Evolutionary conservation across 1,140 invertebrate genomes (phyloP).

Genomic region (Acromyrmex echinatior): DNA sequence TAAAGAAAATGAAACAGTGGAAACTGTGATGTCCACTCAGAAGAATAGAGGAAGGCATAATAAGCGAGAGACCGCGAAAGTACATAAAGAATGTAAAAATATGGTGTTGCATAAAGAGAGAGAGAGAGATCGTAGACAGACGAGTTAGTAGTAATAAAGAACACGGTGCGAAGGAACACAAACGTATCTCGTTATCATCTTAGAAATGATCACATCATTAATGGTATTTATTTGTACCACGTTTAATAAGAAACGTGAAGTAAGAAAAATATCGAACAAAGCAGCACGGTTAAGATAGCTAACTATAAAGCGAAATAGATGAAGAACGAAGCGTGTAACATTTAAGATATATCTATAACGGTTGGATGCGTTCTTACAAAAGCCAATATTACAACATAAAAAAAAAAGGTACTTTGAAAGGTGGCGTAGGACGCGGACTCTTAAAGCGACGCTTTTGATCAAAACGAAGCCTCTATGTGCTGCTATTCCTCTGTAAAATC

Average conservation of each 20-base stretch:
- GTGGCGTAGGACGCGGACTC: not conserved
- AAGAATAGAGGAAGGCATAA: constrained; percentile 26
- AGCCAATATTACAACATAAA: constrained; percentile 32
- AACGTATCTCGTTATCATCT: constrained; percentile 6
- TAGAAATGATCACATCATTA: constrained; percentile 37
- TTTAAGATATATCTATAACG: constrained; percentile 37
- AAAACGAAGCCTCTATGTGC: not conserved
- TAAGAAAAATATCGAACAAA: constrained; percentile 49
- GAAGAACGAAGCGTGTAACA: constrained; percentile 15
- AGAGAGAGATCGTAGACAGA: constrained; percentile 1
- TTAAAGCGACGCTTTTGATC: constrained; percentile 49
- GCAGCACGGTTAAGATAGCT: not conserved
- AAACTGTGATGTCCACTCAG: not conserved
- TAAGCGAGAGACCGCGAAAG: constrained; percentile 37
- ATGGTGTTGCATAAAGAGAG: constrained; percentile 17
- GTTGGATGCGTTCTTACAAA: constrained; percentile 15
- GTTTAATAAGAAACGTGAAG: constrained; percentile 3
- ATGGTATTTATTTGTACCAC: constrained; percentile 12
- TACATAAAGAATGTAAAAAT: constrained; percentile 42
- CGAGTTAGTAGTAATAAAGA: constrained; percentile 36
- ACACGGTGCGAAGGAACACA: not conserved
- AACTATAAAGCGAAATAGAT: constrained; percentile 8
- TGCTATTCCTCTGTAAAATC: constrained; percentile 11
- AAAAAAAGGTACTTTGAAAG: constrained; percentile 30
- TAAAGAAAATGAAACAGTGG: not conserved